These are phyloP conservation scores for Notiomystis cincta DNA, from an alignment of 2,113 vertebrate species.

Conservation along the genomic window DNA sequence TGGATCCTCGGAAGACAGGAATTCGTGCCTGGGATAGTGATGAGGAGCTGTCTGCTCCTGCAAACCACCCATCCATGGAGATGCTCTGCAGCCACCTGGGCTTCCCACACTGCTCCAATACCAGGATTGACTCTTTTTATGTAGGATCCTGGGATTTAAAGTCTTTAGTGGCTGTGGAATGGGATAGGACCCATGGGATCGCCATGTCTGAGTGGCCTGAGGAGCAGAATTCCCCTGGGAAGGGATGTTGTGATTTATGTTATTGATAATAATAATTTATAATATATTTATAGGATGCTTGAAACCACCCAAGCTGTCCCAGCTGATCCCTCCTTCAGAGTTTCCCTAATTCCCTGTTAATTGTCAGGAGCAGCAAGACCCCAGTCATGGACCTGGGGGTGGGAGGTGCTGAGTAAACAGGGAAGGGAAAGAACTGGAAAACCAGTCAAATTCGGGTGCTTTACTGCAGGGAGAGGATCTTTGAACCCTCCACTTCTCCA, in stretches of 20 bases:
- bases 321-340: neutral
- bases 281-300: neutral
- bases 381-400: neutral
- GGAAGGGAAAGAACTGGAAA: neutral
- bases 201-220: fast-evolving
- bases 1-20: fast-evolving
- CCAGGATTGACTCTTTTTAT: fast-evolving
- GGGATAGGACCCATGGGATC: fast-evolving
- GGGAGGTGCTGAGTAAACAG: neutral
- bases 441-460: neutral
- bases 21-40: neutral
- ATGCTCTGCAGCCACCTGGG: neutral
- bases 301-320: fast-evolving
- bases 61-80: neutral
- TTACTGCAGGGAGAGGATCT: neutral
- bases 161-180: too few species aligned
- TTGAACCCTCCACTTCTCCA: neutral
- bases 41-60: neutral
- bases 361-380: fast-evolving
- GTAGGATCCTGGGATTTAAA: neutral
- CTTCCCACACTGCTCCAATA: neutral
- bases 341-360: neutral
- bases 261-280: too few species aligned
- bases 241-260: neutral
- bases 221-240: neutral